phyloP scores from a whole-genome alignment of 2,888 invertebrate genomes.

The Philonicus albiceps region DNA sequence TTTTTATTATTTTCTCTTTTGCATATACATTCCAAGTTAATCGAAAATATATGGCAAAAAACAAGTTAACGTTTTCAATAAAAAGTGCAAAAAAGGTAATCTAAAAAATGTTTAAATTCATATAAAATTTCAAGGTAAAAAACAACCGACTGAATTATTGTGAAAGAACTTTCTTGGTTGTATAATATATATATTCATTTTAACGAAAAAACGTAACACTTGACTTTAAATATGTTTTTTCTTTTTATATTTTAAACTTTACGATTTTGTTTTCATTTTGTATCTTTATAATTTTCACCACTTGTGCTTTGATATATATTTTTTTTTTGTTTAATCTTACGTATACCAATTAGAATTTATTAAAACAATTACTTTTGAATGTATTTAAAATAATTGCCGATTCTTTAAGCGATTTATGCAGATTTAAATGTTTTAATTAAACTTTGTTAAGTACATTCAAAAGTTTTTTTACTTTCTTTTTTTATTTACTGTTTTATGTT shows the following conservation, averaged over 20 bases:
- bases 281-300: slow-evolving; percentile 12
- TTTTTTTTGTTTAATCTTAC: slow-evolving; percentile 2
- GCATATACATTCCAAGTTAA: slow-evolving; percentile 44
- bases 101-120: slow-evolving; percentile 3
- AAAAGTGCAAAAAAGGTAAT: slow-evolving; percentile 44
- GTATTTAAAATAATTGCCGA: neutral
- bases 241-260: slow-evolving; percentile 17
- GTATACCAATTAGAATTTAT: slow-evolving; percentile 23
- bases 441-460: slow-evolving; percentile 23
- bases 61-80: slow-evolving; percentile 32
- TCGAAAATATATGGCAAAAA: slow-evolving; percentile 23
- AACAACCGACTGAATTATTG: slow-evolving; percentile 46
- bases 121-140: slow-evolving; percentile 16
- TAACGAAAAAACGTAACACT: neutral
- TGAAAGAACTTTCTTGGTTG: slow-evolving; percentile 3
- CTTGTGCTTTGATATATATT: neutral
- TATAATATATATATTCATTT: neutral
- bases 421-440: neutral
- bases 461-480: neutral
- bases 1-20: slow-evolving; percentile 1
- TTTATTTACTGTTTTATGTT: neutral
- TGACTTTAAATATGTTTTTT: slow-evolving; percentile 1
- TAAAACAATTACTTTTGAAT: neutral
- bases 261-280: slow-evolving; percentile 8
- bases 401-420: neutral